Evolutionary conservation across 1,140 invertebrate genomes (phyloP), one percentile per base, ranked within the genome.

Genomic region (Pomacea maculata): DNA sequence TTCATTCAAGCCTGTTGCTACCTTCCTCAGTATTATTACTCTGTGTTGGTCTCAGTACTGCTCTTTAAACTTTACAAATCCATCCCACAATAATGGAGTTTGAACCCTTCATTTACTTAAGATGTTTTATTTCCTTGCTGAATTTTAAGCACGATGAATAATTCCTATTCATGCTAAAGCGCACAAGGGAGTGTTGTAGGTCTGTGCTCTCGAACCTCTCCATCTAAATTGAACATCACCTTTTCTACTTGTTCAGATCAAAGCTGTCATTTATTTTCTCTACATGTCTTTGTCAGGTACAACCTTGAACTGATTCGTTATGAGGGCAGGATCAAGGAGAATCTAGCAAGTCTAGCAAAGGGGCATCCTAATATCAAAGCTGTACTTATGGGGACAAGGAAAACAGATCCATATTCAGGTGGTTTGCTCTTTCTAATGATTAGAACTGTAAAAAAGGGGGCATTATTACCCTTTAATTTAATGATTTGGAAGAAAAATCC

Each of bases 381-480:
- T 7, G 95, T 95, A 79, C 92, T 99, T 7, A 96, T 99, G 95
- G 97, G 97, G 61, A 96, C 95, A 29, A 93, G 97, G 84, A 93
- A 93, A 83, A 95, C 94, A 12, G 97, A 99, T 93, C 96, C 97
- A 0, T 94, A 94, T 88, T 94, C 94, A 94, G 93, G 95, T 96
- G 91, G 88, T 85, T 84, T 63, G 65, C 77, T 75, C 6, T 45
- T 71, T 45, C 34, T 70, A 5, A 15, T 21, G 34, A 45, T 11
- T 21, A 29, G 12, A 70, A 12, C 68, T 70, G 6, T 21, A 11
- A 70, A 17, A 21, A 1, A 25, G 21, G 9, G n/a, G n/a, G 21
- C 12, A 45, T 12, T 70, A 70, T 70, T 70, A 14, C 34, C 21
- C n/a, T 1, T 11, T 70, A 1, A 70, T 21, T 70, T 7, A 70